A percentile compares a stretch with the other conserved stretches of the same genome.
phyloP scores from a whole-genome alignment of 1,140 invertebrate genomes.

The Trinorchestia longiramus region DNA sequence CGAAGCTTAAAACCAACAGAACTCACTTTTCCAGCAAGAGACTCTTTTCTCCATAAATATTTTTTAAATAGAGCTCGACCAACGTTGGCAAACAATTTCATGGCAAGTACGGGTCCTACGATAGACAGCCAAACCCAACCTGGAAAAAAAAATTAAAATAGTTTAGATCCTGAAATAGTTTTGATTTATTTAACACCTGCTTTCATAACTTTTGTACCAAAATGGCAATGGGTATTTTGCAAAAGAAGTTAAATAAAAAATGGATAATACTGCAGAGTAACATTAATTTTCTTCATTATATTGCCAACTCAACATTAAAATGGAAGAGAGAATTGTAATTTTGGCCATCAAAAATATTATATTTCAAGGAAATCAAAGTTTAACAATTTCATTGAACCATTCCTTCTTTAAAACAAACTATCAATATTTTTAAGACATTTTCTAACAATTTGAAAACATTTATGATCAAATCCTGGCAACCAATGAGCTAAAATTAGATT shows the following conservation, averaged over 20 bases:
- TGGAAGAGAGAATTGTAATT: too few relatives aligned
- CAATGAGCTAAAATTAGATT: too few relatives aligned
- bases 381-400: too few relatives aligned
- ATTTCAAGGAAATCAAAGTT: too few relatives aligned
- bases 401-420: too few relatives aligned
- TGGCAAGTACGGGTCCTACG: conserved; percentile 1
- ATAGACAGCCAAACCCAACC: conserved; percentile 46
- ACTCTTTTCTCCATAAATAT: background rate
- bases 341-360: too few relatives aligned
- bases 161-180: background rate
- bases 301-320: too few relatives aligned
- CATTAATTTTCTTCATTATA: background rate
- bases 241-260: background rate
- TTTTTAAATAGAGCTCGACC: background rate
- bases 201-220: background rate
- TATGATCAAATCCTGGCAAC: too few relatives aligned
- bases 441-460: too few relatives aligned
- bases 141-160: background rate
- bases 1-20: background rate
- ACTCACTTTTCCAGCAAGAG: conserved; percentile 39
- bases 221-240: background rate
- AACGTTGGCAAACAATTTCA: conserved; percentile 25
- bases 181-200: background rate
- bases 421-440: too few relatives aligned
- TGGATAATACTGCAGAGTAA: background rate